phyloP scores from a whole-genome alignment of 2,888 invertebrate genomes.

The Bombylius discolor region DNA sequence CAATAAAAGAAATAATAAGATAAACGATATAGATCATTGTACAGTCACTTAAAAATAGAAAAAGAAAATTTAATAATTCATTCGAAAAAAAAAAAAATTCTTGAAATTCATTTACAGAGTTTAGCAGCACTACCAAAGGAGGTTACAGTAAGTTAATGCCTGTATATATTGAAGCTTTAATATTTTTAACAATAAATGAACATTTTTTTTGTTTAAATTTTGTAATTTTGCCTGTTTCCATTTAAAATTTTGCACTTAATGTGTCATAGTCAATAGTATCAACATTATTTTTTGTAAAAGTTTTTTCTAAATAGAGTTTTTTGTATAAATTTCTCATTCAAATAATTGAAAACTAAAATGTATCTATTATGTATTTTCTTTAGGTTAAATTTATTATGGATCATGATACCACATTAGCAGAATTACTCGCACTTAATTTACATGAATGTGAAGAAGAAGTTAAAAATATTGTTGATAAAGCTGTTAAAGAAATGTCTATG shows the following conservation, averaged over 20 bases:
- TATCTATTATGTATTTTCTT: too few species aligned
- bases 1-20: not conserved
- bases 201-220: too few species aligned
- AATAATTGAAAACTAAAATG: too few species aligned
- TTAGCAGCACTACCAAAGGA: slow-evolving; percentile 68
- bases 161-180: too few species aligned
- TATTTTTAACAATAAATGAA: too few species aligned
- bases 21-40: slow-evolving; percentile 14
- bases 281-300: not conserved
- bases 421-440: slow-evolving; percentile 77
- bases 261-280: too few species aligned
- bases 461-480: slow-evolving; percentile 93
- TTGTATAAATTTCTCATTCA: not conserved
- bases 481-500: slow-evolving; percentile 98
- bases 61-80: too few species aligned
- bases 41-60: slow-evolving; percentile 19
- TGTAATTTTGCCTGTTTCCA: too few species aligned
- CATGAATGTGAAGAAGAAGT: slow-evolving; percentile 97
- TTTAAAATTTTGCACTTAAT: too few species aligned
- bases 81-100: too few species aligned
- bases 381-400: slow-evolving; percentile 93
- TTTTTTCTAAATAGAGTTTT: not conserved
- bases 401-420: slow-evolving; percentile 79
- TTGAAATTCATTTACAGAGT: slow-evolving; percentile 48
- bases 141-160: slow-evolving; percentile 53